phyloP scores from a whole-genome alignment of 1,140 invertebrate species.

The Branchinecta lindahli region DNA sequence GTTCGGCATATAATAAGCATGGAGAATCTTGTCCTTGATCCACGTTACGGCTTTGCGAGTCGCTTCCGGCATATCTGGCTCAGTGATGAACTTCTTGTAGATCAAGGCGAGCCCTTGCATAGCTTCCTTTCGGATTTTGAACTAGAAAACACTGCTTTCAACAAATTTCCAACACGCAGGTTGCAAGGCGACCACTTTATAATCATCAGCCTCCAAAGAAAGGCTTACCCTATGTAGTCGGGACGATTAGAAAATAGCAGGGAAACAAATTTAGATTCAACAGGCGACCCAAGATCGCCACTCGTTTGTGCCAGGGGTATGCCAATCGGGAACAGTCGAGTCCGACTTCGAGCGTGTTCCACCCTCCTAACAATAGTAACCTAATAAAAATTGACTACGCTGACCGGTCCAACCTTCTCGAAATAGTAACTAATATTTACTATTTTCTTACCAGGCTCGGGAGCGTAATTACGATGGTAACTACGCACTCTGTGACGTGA shows the following conservation, averaged over 20 bases:
- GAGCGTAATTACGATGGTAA: too few relatives aligned
- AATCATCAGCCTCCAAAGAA: slow-evolving; percentile 4
- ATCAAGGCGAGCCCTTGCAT: slow-evolving; percentile 83
- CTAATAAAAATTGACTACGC: too few relatives aligned
- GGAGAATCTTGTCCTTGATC: slow-evolving; percentile 95
- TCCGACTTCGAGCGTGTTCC: too few relatives aligned
- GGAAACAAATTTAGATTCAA: slow-evolving; percentile 13
- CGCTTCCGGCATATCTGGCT: slow-evolving; percentile 60
- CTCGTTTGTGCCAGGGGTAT: too few relatives aligned
- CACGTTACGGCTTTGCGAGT: slow-evolving; percentile 80
- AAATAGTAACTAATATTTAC: too few relatives aligned
- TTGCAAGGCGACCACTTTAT: neutral
- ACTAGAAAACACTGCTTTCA: slow-evolving; percentile 35
- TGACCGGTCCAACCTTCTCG: too few relatives aligned
- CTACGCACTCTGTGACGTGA: too few relatives aligned
- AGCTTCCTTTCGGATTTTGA: slow-evolving; percentile 90
- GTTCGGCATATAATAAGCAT: slow-evolving; percentile 70
- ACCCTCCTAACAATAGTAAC: too few relatives aligned
- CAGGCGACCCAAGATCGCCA: too few relatives aligned
- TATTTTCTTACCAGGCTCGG: too few relatives aligned
- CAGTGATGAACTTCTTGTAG: slow-evolving; percentile 76
- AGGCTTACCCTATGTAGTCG: neutral
- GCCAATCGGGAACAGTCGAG: too few relatives aligned
- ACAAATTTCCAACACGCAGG: neutral
- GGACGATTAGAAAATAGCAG: slow-evolving; percentile 10